phyloP scores from a whole-genome alignment of 2,888 invertebrate genomes.

The Balanococcus diminutus region DNA sequence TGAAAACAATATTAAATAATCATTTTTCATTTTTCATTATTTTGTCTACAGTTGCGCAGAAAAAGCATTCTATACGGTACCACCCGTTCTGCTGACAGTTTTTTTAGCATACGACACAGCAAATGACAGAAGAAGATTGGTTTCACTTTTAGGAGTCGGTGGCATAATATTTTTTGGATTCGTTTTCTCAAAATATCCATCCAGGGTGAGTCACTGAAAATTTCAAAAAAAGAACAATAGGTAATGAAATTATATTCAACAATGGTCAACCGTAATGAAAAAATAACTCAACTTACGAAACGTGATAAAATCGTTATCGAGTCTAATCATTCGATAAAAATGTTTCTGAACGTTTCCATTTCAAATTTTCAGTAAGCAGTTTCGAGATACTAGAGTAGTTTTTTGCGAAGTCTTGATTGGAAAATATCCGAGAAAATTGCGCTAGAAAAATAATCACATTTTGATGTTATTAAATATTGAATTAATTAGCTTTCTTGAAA shows the following conservation, averaged over 20 bases:
- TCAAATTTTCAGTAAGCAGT: neutral
- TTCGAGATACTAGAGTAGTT: no score
- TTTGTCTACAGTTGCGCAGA: neutral
- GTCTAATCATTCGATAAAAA: neutral
- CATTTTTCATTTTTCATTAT: neutral
- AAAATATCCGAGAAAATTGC: no score
- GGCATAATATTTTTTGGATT: constrained; percentile 71
- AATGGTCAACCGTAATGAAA: neutral
- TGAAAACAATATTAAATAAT: neutral
- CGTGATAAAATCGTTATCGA: neutral
- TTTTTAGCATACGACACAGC: constrained; percentile 71
- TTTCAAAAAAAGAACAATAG: neutral
- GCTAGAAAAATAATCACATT: no score
- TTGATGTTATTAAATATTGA: no score
- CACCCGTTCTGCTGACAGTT: constrained; percentile 63
- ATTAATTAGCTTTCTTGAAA: no score
- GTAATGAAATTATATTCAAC: constrained; percentile 16
- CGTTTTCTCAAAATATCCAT: constrained; percentile 68
- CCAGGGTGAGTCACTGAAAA: constrained; percentile 62
- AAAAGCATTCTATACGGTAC: constrained; percentile 59
- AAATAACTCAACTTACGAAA: neutral
- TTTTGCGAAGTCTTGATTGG: no score
- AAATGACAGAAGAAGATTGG: constrained; percentile 67
- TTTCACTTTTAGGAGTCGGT: constrained; percentile 72
- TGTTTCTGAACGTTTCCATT: neutral